A percentile compares a stretch with the other conserved stretches of the same genome.
Evolutionary conservation across 2,797 vertebrate species (phyloP).

Genomic region (Catostomus latipinnis): DNA sequence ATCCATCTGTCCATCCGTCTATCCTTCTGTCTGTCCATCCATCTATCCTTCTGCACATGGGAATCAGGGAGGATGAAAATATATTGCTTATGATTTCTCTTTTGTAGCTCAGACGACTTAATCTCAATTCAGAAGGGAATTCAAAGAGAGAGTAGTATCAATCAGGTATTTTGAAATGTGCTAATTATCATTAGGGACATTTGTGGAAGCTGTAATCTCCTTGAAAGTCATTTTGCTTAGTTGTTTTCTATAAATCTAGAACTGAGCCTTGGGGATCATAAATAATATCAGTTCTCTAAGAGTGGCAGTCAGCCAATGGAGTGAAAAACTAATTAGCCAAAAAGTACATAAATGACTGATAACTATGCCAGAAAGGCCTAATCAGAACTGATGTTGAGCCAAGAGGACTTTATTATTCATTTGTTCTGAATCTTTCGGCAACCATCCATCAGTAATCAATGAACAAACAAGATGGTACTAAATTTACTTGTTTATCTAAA

Average conservation of each 20-base stretch:
- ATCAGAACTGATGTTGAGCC: background rate
- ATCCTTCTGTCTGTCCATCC: too few relatives aligned
- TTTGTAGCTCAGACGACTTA: background rate
- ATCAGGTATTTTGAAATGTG: slow-evolving; percentile 4
- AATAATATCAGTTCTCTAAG: slow-evolving; percentile 11
- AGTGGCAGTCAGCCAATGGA: slow-evolving; percentile 15
- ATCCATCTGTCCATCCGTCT: too few relatives aligned
- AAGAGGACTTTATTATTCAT: background rate
- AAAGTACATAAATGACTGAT: slow-evolving; percentile 5
- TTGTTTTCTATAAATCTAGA: slow-evolving; percentile 18
- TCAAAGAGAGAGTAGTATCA: background rate
- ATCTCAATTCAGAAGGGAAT: background rate
- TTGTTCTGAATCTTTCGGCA: too few relatives aligned
- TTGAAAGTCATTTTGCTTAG: slow-evolving; percentile 21
- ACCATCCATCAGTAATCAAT: too few relatives aligned
- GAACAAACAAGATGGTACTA: too few relatives aligned
- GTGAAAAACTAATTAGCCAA: slow-evolving; percentile 29
- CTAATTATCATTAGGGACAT: slow-evolving; percentile 24
- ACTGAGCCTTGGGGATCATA: slow-evolving; percentile 9
- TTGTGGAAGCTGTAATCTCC: slow-evolving; percentile 13
- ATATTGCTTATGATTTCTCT: background rate
- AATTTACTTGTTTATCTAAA: too few relatives aligned
- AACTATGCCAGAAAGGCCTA: background rate
- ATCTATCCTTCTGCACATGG: too few relatives aligned
- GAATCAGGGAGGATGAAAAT: too few relatives aligned